Evolutionary conservation across 2,888 invertebrate species (phyloP), one percentile per base, ranked within the genome.

Genomic region (Encarsia formosa): DNA sequence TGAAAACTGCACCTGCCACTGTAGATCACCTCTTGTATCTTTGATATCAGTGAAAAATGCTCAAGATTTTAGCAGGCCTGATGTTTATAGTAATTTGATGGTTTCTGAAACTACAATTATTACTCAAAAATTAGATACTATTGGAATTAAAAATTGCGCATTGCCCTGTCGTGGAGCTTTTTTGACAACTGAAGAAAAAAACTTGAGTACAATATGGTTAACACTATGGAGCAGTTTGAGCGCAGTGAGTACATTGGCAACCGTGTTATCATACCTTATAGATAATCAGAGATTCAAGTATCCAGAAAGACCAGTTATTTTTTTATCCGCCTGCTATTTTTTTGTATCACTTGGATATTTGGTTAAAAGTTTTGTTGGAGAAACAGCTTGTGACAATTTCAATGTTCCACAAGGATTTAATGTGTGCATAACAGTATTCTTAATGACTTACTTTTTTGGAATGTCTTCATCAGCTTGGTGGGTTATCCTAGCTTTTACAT

Each of bases 381-480:
- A 86, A 66, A 88, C 97, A 24, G 96, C 95, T 2, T 98, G 98
- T 76, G 88, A 90, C 65, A 88, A 86, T 11, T 75, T 81, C 1
- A 80, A 75, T 13, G 81, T 85, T 9, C 84, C 87, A 1, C 82
- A 84, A 41, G 92, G 91, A 0, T 89, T 91, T 3, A 86, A 86
- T 59, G 82, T 87, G 2, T 99, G 99, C 78, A 92, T 95, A 1
- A 80, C 92, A 56, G 94, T 97, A 54, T 99, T 99, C 76, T 80
- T 97, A 34, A 81, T 99, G 60, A 88, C 95, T 26, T 99, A 99
- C 78, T 98, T 94, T 81, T 99, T 98, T 78, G 95, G 96, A 58
- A 98, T 98, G 96, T 95, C 98, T 1, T 93, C 94, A 0, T 92
- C 93, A 20, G 91, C 97, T 52, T 99, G 98, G 98, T 92, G 90